These are phyloP conservation scores for Clepsis dumicolana DNA, from an alignment of 2,888 invertebrate species.

Conservation along the genomic window DNA sequence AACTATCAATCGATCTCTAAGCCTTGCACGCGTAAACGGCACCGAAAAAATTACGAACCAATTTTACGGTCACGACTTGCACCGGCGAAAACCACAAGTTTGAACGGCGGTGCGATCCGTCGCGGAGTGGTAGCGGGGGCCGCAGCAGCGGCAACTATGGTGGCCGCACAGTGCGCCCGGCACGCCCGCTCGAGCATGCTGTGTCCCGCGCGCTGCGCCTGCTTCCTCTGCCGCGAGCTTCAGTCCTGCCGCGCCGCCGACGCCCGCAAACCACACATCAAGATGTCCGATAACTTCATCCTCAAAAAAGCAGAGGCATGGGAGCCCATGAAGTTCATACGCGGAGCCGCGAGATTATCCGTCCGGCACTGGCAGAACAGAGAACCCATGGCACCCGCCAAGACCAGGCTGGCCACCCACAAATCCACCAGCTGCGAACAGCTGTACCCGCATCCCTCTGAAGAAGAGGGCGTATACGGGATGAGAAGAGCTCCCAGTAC, in stretches of 20 bases:
- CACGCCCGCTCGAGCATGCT: constrained; percentile 85
- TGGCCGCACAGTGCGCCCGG: constrained; percentile 70
- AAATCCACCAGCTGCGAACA: constrained; percentile 84
- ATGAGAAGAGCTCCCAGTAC: constrained; percentile 82
- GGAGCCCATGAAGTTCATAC: constrained; percentile 80
- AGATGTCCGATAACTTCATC: constrained; percentile 84
- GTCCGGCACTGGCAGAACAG: constrained; percentile 84
- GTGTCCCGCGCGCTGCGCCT: constrained; percentile 90
- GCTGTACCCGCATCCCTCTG: constrained; percentile 73
- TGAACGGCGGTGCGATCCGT: constrained; percentile 54
- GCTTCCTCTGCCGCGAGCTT: constrained; percentile 91
- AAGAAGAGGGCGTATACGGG: constrained; percentile 73
- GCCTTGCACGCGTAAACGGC: neutral
- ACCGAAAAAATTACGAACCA: constrained; percentile 2
- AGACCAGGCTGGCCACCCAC: constrained; percentile 70
- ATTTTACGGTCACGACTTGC: constrained; percentile 35
- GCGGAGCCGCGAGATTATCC: constrained; percentile 81
- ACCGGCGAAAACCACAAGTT: constrained; percentile 27
- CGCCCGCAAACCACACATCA: constrained; percentile 75
- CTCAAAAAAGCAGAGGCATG: constrained; percentile 84
- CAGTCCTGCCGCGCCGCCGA: constrained; percentile 87
- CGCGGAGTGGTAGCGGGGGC: constrained; percentile 50
- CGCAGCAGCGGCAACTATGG: constrained; percentile 48
- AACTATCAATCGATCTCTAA: neutral
- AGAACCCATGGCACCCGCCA: constrained; percentile 76